Evolutionary conservation across 2,797 vertebrate species (phyloP).

Genomic region (Caiman crocodilus): DNA sequence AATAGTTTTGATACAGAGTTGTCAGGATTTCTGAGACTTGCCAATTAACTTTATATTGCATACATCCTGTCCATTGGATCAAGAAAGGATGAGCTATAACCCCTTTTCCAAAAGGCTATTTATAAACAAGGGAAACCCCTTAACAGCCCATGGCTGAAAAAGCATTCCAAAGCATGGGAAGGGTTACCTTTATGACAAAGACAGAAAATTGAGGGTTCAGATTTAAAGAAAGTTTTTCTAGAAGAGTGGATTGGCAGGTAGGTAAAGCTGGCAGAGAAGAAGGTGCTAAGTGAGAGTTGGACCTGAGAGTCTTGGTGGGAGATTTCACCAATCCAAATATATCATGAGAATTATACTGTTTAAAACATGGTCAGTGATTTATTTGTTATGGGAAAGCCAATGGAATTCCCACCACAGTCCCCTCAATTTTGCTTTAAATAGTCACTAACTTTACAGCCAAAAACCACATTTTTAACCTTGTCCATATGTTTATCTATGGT

Average conservation of each 20-base stretch:
- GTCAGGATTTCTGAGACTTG: neutral
- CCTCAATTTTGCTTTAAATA: neutral
- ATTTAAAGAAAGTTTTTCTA: neutral
- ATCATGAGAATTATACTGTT: neutral
- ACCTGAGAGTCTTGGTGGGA: neutral
- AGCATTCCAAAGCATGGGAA: neutral
- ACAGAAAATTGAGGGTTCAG: neutral
- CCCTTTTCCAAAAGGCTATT: neutral
- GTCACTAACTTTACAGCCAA: neutral
- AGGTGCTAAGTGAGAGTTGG: neutral
- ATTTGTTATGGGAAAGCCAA: neutral
- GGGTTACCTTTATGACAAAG: neutral
- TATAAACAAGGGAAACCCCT: neutral
- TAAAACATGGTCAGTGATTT: neutral
- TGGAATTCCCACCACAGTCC: neutral
- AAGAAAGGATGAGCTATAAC: neutral
- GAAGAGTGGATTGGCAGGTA: neutral
- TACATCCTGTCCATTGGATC: neutral
- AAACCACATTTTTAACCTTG: neutral
- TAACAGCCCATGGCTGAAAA: neutral
- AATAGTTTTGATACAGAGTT: neutral
- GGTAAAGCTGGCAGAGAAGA: neutral
- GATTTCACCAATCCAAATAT: neutral
- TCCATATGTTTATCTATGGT: neutral
- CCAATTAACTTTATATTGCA: neutral